Conservation (phyloP, 2,797 vertebrate species). For the Capromys pilorides region DNA sequence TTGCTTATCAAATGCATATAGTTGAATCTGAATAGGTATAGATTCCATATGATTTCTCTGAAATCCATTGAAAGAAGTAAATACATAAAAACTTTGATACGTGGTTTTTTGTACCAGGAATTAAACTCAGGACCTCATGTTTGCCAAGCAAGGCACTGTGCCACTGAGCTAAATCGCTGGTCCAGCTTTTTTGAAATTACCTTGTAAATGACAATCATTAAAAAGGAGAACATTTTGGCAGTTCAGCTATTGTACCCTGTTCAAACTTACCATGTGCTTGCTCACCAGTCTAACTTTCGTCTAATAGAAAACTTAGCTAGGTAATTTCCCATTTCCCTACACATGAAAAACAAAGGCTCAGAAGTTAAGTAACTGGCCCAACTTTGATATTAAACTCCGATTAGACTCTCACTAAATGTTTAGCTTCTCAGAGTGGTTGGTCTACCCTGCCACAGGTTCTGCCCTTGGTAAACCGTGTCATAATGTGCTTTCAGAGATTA, state of each 20-base stretch:
- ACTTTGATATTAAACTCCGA: neutral
- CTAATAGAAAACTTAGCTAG: neutral
- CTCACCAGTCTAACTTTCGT: neutral
- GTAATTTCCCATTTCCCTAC: neutral
- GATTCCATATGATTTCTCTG: neutral
- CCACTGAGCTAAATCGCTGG: too few relatives aligned
- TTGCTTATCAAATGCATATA: neutral
- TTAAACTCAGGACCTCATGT: too few relatives aligned
- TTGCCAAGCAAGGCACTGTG: too few relatives aligned
- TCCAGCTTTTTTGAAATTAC: neutral
- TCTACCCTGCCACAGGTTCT: neutral
- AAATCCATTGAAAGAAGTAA: constrained; percentile 3
- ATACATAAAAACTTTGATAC: neutral
- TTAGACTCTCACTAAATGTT: neutral
- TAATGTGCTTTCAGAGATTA: constrained; percentile 7
- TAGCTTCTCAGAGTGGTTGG: constrained; percentile 11
- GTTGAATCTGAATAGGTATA: constrained; percentile 36
- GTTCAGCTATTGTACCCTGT: neutral
- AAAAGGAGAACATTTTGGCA: neutral
- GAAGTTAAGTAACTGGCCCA: neutral
- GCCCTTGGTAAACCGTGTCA: neutral
- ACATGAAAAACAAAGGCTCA: neutral
- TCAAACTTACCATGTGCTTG: neutral
- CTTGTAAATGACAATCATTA: neutral
- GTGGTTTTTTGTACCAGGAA: neutral